These are phyloP conservation scores for Cyrtodaria siliqua DNA, from an alignment of 2,888 invertebrate species.

Conservation along the genomic window DNA sequence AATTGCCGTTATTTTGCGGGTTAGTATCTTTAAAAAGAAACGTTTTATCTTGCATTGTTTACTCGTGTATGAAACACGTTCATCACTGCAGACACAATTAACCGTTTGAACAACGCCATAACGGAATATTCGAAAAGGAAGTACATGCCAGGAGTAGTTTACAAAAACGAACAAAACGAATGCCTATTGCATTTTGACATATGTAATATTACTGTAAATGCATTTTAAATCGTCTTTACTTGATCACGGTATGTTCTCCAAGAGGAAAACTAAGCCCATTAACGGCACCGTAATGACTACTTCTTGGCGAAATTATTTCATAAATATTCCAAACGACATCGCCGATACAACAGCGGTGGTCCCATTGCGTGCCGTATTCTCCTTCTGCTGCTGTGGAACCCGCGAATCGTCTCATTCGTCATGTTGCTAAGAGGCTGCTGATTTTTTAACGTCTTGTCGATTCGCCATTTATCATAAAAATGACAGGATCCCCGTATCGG, in stretches of 20 bases:
- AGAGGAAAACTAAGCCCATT: slow-evolving; percentile 26
- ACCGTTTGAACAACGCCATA: no score
- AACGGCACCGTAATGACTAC: slow-evolving; percentile 50
- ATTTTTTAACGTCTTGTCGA: slow-evolving; percentile 49
- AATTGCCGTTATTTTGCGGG: no score
- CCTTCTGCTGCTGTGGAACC: slow-evolving; percentile 27
- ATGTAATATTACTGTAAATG: slow-evolving; percentile 3
- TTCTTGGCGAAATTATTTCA: slow-evolving; percentile 48
- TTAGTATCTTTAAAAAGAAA: no score
- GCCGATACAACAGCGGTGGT: slow-evolving; percentile 20
- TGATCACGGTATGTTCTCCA: neutral
- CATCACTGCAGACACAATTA: no score
- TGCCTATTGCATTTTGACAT: neutral
- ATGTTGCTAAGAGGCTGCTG: slow-evolving; percentile 35
- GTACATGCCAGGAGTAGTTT: no score
- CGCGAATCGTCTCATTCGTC: slow-evolving; percentile 35
- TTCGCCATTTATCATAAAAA: slow-evolving; percentile 47
- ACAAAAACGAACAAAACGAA: no score
- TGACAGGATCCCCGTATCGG: slow-evolving; percentile 49
- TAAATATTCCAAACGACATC: slow-evolving; percentile 54
- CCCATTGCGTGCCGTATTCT: slow-evolving; percentile 53
- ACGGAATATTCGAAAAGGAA: no score
- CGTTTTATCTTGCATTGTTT: no score
- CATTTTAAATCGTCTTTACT: neutral
- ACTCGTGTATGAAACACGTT: no score